Conservation (phyloP, 1,140 invertebrate genomes). For the Drosophila murphyi region DNA sequence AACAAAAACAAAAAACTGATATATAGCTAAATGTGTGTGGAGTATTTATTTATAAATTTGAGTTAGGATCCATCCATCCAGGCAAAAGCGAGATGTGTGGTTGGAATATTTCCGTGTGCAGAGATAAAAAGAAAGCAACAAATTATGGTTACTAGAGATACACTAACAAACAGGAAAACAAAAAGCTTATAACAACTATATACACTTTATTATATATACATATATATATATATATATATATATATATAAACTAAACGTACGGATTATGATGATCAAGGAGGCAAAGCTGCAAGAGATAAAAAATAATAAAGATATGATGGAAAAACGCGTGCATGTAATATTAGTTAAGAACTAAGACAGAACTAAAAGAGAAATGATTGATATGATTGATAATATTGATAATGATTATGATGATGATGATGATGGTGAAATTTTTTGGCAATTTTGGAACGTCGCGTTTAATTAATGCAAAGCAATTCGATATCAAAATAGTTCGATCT, state of each 20-base stretch:
- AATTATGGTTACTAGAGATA: conserved; percentile 82
- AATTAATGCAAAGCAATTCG: conserved; percentile 67
- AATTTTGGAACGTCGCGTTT: conserved; percentile 15
- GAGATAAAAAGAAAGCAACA: conserved; percentile 55
- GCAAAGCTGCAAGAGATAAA: conserved; percentile 39
- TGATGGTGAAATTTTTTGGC: conserved; percentile 7
- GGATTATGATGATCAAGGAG: conserved; percentile 47
- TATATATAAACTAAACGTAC: conserved; percentile 36
- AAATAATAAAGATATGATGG: conserved; percentile 26
- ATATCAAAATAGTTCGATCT: conserved; percentile 61
- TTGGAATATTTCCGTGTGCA: conserved; percentile 10
- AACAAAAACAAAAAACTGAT: conserved; percentile 63
- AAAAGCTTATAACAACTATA: conserved; percentile 72
- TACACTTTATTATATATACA: conserved; percentile 56
- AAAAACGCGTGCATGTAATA: conserved; percentile 59
- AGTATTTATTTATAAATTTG: conserved; percentile 79
- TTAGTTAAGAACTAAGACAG: conserved; percentile 82
- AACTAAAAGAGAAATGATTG: conserved; percentile 28
- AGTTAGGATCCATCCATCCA: conserved; percentile 50
- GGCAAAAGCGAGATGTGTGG: conserved; percentile 27
- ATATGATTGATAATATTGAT: conserved; percentile 14
- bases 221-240: conserved; percentile 41
- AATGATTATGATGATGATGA: conserved; percentile 27
- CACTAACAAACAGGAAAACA: conserved; percentile 64
- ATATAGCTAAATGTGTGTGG: conserved; percentile 82